phyloP scores from a whole-genome alignment of 2,113 vertebrate species.

The Choloepus hoffmanni region DNA sequence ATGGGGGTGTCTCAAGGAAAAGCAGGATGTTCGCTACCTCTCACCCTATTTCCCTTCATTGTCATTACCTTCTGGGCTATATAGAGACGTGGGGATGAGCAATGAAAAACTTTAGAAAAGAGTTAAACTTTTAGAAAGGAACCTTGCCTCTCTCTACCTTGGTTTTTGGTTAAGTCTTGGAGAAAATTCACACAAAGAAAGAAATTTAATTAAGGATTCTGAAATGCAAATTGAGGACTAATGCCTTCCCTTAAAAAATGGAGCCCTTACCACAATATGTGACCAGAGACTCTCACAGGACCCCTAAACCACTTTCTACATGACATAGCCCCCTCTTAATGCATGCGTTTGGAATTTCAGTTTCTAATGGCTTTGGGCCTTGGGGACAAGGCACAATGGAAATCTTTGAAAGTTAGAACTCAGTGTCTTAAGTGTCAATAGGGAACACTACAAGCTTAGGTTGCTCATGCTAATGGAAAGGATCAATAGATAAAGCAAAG shows the following conservation, averaged over 20 bases:
- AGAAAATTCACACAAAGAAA: constrained; percentile 1
- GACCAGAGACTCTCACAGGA: neutral
- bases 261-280: neutral
- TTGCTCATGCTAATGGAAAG: neutral
- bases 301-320: neutral
- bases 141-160: neutral
- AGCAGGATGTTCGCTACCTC: neutral
- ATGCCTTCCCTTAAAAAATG: constrained; percentile 1
- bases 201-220: constrained; percentile 2
- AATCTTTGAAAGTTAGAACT: neutral
- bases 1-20: neutral
- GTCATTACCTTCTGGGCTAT: neutral
- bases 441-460: neutral
- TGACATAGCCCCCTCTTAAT: neutral
- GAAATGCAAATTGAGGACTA: constrained; percentile 33
- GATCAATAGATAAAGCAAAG: neutral
- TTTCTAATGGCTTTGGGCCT: neutral
- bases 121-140: neutral
- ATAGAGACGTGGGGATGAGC: neutral
- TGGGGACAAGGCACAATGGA: neutral
- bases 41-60: neutral
- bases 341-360: neutral
- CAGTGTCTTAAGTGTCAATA: neutral
- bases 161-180: neutral
- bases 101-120: constrained; percentile 37